These are phyloP conservation scores for Oligia strigilis DNA, from an alignment of 2,888 invertebrate species.

Conservation along the genomic window DNA sequence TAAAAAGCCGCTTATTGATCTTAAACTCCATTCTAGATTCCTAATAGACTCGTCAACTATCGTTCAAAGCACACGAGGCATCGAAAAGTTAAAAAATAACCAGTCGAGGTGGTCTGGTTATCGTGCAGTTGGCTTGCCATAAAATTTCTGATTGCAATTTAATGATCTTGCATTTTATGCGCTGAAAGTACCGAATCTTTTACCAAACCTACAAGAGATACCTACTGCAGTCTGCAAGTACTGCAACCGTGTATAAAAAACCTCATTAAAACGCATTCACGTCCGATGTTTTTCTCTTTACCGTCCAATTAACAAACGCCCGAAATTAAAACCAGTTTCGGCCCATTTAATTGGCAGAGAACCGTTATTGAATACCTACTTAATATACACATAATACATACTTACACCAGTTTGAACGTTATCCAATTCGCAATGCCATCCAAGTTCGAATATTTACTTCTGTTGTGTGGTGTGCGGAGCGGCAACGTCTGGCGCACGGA, in stretches of 20 bases:
- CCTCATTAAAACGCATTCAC: constrained; percentile 68
- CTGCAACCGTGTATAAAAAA: constrained; percentile 42
- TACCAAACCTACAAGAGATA: constrained; percentile 45
- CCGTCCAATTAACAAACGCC: constrained; percentile 75
- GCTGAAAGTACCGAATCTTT: constrained; percentile 34
- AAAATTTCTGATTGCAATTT: constrained; percentile 29
- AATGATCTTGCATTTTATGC: constrained; percentile 44
- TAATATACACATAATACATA: constrained; percentile 41
- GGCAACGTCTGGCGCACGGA: constrained; percentile 76
- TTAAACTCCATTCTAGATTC: no score
- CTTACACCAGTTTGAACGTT: constrained; percentile 71
- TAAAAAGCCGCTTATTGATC: no score
- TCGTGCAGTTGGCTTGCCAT: constrained; percentile 20
- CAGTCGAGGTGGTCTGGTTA: neutral
- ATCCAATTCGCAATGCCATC: constrained; percentile 81
- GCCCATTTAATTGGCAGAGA: constrained; percentile 68
- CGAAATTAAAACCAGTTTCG: constrained; percentile 74
- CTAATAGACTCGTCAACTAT: no score
- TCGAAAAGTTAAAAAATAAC: neutral
- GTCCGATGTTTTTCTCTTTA: constrained; percentile 67
- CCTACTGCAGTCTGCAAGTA: no score
- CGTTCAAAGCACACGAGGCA: neutral
- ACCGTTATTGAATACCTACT: constrained; percentile 74
- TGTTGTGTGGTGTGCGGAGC: constrained; percentile 72
- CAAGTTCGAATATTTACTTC: constrained; percentile 81